These are phyloP conservation scores for Reticulitermes lucifugus DNA, from an alignment of 2,888 invertebrate genomes.

Conservation along the genomic window DNA sequence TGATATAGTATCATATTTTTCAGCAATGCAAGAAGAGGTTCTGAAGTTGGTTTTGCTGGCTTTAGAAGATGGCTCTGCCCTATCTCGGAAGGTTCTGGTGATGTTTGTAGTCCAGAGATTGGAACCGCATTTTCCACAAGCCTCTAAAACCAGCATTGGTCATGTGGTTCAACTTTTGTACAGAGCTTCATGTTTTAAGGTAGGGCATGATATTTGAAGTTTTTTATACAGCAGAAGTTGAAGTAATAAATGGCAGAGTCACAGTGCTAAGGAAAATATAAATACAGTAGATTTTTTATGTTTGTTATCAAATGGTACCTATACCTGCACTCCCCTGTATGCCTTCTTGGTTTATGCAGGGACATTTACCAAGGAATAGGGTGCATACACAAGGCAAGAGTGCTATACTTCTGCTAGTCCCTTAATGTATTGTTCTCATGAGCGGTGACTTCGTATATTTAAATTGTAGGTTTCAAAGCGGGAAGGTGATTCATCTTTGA, in stretches of 20 bases:
- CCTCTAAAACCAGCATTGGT: slow-evolving; percentile 98
- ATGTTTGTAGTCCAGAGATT: slow-evolving; percentile 98
- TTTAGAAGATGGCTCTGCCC: slow-evolving; percentile 93
- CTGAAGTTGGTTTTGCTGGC: slow-evolving; percentile 93
- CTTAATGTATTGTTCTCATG: background rate
- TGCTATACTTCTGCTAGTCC: too few relatives aligned
- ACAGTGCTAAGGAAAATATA: background rate
- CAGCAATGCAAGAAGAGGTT: slow-evolving; percentile 99
- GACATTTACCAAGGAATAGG: too few relatives aligned
- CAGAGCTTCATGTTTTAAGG: slow-evolving; percentile 98
- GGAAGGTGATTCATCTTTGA: slow-evolving; percentile 95
- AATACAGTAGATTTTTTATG: too few relatives aligned
- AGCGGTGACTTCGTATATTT: background rate
- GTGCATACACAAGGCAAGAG: too few relatives aligned
- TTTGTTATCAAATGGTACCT: too few relatives aligned
- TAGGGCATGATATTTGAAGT: slow-evolving; percentile 60
- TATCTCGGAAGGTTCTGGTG: slow-evolving; percentile 94
- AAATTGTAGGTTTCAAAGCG: slow-evolving; percentile 81
- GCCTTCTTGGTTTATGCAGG: too few relatives aligned
- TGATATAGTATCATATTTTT: background rate
- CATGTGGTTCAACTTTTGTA: slow-evolving; percentile 98
- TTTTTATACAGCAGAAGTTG: too few relatives aligned
- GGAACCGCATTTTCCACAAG: slow-evolving; percentile 95
- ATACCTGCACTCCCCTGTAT: too few relatives aligned
- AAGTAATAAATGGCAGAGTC: background rate